phyloP scores from a whole-genome alignment of 2,113 vertebrate species.

The Nothocercus nigrocapillus region DNA sequence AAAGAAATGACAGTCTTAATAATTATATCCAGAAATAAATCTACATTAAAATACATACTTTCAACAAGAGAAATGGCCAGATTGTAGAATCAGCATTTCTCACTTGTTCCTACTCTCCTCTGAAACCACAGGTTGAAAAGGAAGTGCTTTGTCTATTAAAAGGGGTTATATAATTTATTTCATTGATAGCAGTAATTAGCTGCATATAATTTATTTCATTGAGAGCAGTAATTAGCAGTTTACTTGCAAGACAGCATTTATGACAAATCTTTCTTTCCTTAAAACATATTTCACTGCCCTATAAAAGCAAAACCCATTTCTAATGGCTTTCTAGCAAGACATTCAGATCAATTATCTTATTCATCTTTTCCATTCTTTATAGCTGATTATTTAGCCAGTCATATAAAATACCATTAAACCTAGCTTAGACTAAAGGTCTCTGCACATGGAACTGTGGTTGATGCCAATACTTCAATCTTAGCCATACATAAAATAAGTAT shows the following conservation, averaged over 20 bases:
- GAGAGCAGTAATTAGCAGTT: background rate
- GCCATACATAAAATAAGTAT: constrained; percentile 25
- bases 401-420: constrained; percentile 44
- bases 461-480: constrained; percentile 9
- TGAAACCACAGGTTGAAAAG: background rate
- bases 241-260: background rate
- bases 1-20: background rate
- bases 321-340: constrained; percentile 3
- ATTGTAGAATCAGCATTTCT: background rate
- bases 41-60: background rate
- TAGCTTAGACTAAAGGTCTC: constrained; percentile 23
- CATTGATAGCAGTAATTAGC: background rate
- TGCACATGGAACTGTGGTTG: background rate
- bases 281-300: background rate
- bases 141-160: background rate
- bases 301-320: constrained; percentile 23
- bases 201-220: constrained; percentile 4
- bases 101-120: background rate
- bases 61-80: background rate
- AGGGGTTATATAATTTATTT: background rate
- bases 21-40: background rate
- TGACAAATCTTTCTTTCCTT: background rate
- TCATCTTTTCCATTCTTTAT: constrained; percentile 10
- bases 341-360: constrained; percentile 27
- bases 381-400: constrained; percentile 25